Percentiles rank a stretch among this genome's conserved stretches.
phyloP scores from a whole-genome alignment of 2,888 invertebrate species.

The Ephialtes manifestator region DNA sequence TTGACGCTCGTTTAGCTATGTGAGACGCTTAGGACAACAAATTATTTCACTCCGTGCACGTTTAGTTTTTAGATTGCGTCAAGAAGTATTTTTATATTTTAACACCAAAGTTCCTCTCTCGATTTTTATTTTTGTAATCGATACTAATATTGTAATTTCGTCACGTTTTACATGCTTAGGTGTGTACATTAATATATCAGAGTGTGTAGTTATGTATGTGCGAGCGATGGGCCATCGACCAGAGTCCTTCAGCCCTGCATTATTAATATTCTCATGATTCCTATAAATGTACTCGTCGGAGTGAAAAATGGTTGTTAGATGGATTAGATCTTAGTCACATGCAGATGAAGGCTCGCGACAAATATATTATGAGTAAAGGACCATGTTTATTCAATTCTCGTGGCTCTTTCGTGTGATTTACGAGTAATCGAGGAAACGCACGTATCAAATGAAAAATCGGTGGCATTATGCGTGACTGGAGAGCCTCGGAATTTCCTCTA shows the following conservation, averaged over 20 bases:
- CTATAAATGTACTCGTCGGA: neutral
- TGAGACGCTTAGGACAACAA: no score
- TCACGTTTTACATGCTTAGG: no score
- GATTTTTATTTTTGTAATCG: no score
- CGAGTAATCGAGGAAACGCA: conserved; percentile 11
- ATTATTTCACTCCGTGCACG: no score
- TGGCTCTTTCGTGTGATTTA: conserved; percentile 19
- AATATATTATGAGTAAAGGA: neutral
- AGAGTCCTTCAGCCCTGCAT: neutral
- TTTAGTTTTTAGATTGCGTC: no score
- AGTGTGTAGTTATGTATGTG: no score
- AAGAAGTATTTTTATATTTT: no score
- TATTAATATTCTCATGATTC: neutral
- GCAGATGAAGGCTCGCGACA: conserved; percentile 6
- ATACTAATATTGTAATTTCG: no score
- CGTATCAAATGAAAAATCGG: conserved; percentile 15
- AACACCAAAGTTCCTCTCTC: no score
- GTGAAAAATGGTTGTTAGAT: conserved; percentile 3
- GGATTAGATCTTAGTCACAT: conserved; percentile 8
- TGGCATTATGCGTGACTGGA: neutral
- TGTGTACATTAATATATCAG: no score
- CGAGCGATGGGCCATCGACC: no score
- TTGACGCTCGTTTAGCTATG: no score
- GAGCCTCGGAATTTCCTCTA: conserved; percentile 27
- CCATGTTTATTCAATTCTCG: conserved; percentile 26